Base-by-base conservation (phyloP, 1,140 invertebrate genomes). In the Cataglyphis hispanica region DNA sequence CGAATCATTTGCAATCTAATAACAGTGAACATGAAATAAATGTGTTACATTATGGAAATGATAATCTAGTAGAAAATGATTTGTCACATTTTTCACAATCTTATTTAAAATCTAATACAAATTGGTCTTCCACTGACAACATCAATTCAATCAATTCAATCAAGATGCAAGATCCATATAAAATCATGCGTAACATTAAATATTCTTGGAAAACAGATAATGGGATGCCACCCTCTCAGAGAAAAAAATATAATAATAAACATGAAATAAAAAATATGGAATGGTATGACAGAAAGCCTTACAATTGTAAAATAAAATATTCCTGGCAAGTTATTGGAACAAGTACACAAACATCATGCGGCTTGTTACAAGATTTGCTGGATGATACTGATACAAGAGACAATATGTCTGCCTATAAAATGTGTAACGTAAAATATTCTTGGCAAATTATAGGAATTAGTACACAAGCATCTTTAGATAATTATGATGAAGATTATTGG, bases 391-490 rank as follows among this genome's bases (percentile, higher is more conserved):
- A 22, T 11, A 3, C 37, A 2, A 63, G 69, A 19, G 50, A 25
- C 7, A 64, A 84, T 34, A 50, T 86, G 40, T 16, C 70, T 40
- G 7, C 8, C 0, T 85, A 56, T 22, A 34, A 67, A 4, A 80
- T 76, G 6, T 91, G 92, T 37, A 37, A 43, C 10, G 27, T 92
- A 16, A 93, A 92, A 69, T 93, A 93, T 72, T 93, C 92, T 16
- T 93, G 92, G 92, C 88, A 93, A 86, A 91, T 92, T 46, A 91
- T 93, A 83, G 92, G 90, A 1, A 91, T 64, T 3, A 61, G 86
- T 43, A 92, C 87, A 0, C 92, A 93, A 81, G 86, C 88, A 0
- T 89, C 83, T 31, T 61, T 80, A 11, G 34, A 40, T 10, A 31
- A 87, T 77, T 40, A 50, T 19, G 31, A 70, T 5, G 66, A 67